A percentile compares a stretch with the other conserved stretches of the same genome.
These are phyloP conservation scores for Todus mexicanus DNA, from an alignment of 2,797 vertebrate species.

Conservation along the genomic window DNA sequence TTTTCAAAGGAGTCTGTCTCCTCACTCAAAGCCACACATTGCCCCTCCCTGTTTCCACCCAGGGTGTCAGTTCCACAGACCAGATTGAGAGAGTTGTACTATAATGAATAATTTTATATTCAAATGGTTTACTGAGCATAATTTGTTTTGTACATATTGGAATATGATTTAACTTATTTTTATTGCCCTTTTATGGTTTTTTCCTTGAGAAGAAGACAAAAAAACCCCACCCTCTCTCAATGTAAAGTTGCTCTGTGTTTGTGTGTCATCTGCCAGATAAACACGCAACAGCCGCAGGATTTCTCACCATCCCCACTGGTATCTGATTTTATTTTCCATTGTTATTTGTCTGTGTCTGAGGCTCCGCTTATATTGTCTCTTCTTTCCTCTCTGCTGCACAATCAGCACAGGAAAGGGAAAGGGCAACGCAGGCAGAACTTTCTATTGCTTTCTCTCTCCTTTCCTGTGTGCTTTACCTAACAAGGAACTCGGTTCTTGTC, in stretches of 20 bases:
- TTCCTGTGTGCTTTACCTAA: not conserved
- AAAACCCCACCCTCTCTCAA: constrained; percentile 7
- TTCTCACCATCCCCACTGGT: not conserved
- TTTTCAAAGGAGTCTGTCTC: not conserved
- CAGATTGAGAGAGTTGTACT: constrained; percentile 24
- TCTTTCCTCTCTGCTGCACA: not conserved
- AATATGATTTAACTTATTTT: constrained; percentile 65
- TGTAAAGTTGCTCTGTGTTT: constrained; percentile 1
- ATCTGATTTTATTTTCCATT: not conserved
- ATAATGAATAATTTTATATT: constrained; percentile 31
- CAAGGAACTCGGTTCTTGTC: not conserved
- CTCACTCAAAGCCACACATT: not conserved
- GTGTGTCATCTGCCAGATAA: not conserved
- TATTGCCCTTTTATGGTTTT: constrained; percentile 37
- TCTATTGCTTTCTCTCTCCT: not conserved
- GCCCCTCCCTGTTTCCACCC: not conserved
- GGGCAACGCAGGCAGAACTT: not conserved
- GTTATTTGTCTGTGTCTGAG: not conserved
- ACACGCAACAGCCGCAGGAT: not conserved
- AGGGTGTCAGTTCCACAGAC: not conserved
- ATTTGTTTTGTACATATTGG: constrained; percentile 69
- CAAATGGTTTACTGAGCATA: constrained; percentile 15
- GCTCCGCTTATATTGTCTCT: not conserved
- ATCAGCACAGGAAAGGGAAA: not conserved
- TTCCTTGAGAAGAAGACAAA: not conserved